phyloP scores from a whole-genome alignment of 2,113 vertebrate species.

The Laticauda colubrina region DNA sequence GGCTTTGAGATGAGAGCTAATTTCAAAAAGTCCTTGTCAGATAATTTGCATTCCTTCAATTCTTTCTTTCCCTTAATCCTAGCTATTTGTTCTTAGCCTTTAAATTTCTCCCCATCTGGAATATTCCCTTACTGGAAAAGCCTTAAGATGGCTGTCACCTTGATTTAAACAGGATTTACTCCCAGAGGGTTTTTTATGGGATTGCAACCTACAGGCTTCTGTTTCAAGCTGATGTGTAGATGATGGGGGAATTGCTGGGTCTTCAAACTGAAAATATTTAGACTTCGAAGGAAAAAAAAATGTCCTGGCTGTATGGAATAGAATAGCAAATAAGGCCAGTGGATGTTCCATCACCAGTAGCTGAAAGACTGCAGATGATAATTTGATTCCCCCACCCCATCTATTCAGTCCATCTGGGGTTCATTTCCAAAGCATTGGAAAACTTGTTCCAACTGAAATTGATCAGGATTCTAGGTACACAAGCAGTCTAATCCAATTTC shows the following conservation, averaged over 20 bases:
- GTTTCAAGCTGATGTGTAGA: not conserved
- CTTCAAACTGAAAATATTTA: not conserved
- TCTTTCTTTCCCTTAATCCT: not conserved
- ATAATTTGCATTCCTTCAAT: not conserved
- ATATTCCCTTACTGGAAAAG: not conserved
- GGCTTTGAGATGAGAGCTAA: not conserved
- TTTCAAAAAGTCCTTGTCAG: not conserved
- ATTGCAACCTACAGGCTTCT: not conserved
- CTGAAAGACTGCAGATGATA: not conserved
- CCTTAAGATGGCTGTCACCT: not conserved
- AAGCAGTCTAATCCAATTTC: not conserved
- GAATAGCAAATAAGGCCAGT: not conserved
- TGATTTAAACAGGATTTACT: not conserved
- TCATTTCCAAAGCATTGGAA: not conserved
- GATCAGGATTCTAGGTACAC: not conserved
- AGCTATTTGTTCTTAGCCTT: fast-evolving
- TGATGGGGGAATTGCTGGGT: conserved; percentile 27
- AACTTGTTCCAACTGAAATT: not conserved
- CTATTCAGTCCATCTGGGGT: not conserved
- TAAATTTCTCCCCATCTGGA: not conserved
- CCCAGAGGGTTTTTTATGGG: not conserved
- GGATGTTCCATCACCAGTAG: fast-evolving
- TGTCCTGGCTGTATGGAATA: fast-evolving
- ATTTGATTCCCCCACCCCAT: not conserved
- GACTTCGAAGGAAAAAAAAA: not conserved